Conservation (phyloP, 2,888 invertebrate genomes). For the Brachylomia viminalis region DNA sequence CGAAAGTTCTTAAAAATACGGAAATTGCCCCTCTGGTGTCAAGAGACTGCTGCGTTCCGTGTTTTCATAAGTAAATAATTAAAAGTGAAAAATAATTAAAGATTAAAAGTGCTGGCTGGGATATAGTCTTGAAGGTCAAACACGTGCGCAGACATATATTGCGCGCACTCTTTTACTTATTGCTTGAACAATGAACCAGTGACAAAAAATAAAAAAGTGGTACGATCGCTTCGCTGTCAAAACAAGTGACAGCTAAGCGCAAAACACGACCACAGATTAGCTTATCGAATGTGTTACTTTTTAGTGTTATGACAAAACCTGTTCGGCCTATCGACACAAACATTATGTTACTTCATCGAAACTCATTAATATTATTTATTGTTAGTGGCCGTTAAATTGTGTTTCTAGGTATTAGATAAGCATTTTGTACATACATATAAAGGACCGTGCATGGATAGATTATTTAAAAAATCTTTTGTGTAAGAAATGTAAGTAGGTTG, state of each 20-base stretch:
- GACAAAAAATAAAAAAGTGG: slow-evolving; percentile 37
- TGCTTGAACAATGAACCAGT: slow-evolving; percentile 2
- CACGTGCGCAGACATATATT: too few relatives aligned
- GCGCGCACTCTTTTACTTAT: not conserved
- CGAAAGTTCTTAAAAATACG: too few relatives aligned
- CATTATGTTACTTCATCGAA: slow-evolving; percentile 27
- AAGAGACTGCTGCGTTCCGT: too few relatives aligned
- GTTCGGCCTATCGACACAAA: slow-evolving; percentile 31
- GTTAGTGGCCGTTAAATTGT: not conserved
- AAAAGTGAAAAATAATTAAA: too few relatives aligned
- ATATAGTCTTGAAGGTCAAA: too few relatives aligned
- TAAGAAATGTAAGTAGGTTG: not conserved
- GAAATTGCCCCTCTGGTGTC: too few relatives aligned
- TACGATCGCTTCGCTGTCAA: slow-evolving; percentile 55
- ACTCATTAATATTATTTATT: slow-evolving; percentile 44
- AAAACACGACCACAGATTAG: slow-evolving; percentile 46
- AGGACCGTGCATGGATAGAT: not conserved
- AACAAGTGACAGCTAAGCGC: slow-evolving; percentile 59
- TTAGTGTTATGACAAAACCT: slow-evolving; percentile 40
- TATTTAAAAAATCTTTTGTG: not conserved
- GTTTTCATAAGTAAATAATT: too few relatives aligned
- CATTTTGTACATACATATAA: not conserved
- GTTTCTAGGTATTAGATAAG: slow-evolving; percentile 12
- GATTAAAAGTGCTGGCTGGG: too few relatives aligned
- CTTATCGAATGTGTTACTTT: slow-evolving; percentile 33